A percentile compares a stretch with the other conserved stretches of the same genome.
Conservation (phyloP, 1,140 invertebrate species). For the Bombus pyrosoma region DNA sequence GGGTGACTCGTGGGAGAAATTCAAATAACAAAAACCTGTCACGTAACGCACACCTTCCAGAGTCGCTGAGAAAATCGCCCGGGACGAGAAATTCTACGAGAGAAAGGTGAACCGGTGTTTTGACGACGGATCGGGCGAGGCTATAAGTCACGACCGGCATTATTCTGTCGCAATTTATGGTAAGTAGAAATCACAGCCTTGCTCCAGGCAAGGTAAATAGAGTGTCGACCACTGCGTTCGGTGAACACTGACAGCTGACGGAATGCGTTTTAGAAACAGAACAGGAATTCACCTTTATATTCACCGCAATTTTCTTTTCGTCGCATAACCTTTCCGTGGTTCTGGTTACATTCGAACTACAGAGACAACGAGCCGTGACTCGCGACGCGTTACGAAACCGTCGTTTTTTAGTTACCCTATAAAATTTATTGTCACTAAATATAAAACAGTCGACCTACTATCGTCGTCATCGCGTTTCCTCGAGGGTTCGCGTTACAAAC, state of each 20-base stretch:
- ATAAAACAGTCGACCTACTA: conserved; percentile 36
- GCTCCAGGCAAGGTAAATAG: conserved; percentile 78
- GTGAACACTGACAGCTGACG: conserved; percentile 41
- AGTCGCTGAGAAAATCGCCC: conserved; percentile 64
- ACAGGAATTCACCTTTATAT: conserved; percentile 17
- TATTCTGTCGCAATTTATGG: conserved; percentile 73
- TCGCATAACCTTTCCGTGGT: neutral
- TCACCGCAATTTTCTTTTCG: neutral
- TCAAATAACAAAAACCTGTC: conserved; percentile 56
- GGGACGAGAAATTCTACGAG: conserved; percentile 72
- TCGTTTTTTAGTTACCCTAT: neutral
- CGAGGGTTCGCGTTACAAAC: neutral
- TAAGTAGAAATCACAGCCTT: conserved; percentile 76
- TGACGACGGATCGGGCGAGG: conserved; percentile 44
- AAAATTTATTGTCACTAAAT: conserved; percentile 35
- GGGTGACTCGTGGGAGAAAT: conserved; percentile 46
- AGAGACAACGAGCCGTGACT: neutral
- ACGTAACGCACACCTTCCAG: conserved; percentile 35
- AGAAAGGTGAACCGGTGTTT: conserved; percentile 69
- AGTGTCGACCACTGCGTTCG: conserved; percentile 60
- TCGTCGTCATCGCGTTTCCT: conserved; percentile 21
- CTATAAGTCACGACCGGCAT: conserved; percentile 52
- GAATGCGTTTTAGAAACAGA: conserved; percentile 25
- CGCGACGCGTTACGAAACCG: conserved; percentile 20
- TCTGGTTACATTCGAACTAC: neutral